Percentiles rank a stretch among this genome's conserved stretches.
These are phyloP conservation scores for Caretta caretta DNA, from an alignment of 2,113 vertebrate genomes.

Conservation along the genomic window DNA sequence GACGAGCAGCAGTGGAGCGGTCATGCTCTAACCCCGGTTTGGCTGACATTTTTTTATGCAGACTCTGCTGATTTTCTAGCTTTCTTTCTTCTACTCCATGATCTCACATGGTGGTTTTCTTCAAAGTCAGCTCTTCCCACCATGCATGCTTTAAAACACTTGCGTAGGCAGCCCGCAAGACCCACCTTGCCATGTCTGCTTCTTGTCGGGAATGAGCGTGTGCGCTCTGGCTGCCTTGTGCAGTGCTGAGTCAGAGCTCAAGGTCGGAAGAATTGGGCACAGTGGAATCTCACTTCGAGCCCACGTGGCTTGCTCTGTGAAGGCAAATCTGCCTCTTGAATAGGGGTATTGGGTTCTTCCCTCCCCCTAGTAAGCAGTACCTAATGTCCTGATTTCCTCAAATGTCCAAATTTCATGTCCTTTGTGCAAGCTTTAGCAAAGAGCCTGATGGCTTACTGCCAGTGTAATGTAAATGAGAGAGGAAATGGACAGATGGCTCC, in stretches of 20 bases:
- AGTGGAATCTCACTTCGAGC: not conserved
- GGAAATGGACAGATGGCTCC: not conserved
- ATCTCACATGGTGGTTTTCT: not conserved
- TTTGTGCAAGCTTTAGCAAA: not conserved
- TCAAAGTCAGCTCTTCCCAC: not conserved
- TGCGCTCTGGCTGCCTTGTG: not conserved
- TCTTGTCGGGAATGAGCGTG: not conserved
- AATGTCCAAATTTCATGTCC: not conserved
- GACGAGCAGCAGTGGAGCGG: slow-evolving; percentile 22
- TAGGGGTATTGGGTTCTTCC: not conserved
- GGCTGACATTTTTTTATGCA: not conserved
- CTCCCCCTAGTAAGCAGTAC: not conserved
- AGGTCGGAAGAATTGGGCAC: not conserved
- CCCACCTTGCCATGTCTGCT: not conserved
- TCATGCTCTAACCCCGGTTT: not conserved
- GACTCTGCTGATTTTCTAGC: not conserved
- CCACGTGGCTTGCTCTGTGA: not conserved
- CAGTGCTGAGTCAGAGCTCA: not conserved
- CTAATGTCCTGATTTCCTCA: not conserved
- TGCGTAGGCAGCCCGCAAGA: not conserved
- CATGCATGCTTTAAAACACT: not conserved
- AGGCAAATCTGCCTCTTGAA: not conserved
- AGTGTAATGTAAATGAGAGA: not conserved
- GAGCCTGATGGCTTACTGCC: not conserved
- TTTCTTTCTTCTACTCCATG: not conserved